These are phyloP conservation scores for Cryptotis parvus DNA, from an alignment of 2,113 vertebrate genomes.

Conservation along the genomic window DNA sequence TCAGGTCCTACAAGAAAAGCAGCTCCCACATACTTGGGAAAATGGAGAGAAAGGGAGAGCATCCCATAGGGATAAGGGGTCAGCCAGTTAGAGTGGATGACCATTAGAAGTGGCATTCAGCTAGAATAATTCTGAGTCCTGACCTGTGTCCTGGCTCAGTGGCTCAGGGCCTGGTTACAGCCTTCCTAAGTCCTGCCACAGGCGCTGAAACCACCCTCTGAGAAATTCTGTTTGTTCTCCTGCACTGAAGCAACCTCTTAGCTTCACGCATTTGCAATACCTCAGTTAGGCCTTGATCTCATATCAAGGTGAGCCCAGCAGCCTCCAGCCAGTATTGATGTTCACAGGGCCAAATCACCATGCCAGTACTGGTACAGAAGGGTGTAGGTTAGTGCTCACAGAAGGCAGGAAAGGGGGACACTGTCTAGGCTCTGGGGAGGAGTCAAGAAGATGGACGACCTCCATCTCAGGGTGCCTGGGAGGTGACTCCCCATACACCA, in stretches of 20 bases:
- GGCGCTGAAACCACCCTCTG: not conserved
- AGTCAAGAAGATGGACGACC: accelerated
- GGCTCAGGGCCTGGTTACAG: not conserved
- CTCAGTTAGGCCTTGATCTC: not conserved
- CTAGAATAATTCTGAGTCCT: not conserved
- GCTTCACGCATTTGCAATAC: not conserved
- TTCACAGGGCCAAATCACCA: not conserved
- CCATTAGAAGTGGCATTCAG: not conserved
- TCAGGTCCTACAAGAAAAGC: not conserved
- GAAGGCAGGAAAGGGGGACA: not conserved
- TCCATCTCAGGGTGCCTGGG: not conserved
- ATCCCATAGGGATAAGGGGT: not conserved
- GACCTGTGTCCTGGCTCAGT: accelerated
- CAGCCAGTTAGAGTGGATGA: not conserved
- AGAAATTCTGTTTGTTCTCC: not conserved
- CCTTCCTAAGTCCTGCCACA: not conserved
- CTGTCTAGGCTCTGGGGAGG: not conserved
- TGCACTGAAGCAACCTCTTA: not conserved
- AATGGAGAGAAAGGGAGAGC: not conserved
- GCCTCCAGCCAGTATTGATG: not conserved
- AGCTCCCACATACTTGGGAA: not conserved
- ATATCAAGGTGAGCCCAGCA: not conserved
- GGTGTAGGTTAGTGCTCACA: not conserved
- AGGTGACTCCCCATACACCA: not conserved
- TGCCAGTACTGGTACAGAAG: accelerated